Evolutionary conservation across 2,888 invertebrate species (phyloP).

Genomic region (Drosophila dives): DNA sequence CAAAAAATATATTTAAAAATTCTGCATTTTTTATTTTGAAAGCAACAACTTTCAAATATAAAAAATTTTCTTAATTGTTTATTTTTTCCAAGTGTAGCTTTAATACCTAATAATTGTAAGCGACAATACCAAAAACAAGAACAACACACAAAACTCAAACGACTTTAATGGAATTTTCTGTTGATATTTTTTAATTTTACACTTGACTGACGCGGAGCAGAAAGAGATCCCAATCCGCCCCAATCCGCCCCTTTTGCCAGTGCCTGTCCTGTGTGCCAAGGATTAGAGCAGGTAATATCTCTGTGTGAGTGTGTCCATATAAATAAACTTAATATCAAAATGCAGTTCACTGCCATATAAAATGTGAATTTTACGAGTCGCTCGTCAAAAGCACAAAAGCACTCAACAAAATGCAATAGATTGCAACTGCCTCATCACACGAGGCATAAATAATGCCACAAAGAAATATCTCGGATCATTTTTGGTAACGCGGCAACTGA

Average conservation of each 20-base stretch:
- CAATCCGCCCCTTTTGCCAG: neutral
- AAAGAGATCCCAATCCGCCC: conserved; percentile 1
- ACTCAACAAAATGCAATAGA: conserved; percentile 29
- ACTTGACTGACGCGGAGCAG: conserved; percentile 66
- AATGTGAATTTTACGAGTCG: conserved; percentile 19
- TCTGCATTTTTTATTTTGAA: neutral
- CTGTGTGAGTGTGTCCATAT: conserved; percentile 18
- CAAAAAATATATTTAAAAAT: neutral
- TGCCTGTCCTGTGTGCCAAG: conserved; percentile 12
- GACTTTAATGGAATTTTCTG: conserved; percentile 74
- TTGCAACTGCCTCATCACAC: conserved; percentile 1
- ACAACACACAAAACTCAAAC: conserved; percentile 26
- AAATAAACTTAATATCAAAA: conserved; percentile 40
- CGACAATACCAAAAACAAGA: conserved; percentile 6
- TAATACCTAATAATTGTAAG: conserved; percentile 48
- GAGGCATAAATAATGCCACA: neutral
- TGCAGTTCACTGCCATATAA: conserved; percentile 34
- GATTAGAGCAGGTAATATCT: conserved; percentile 43
- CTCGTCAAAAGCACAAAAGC: conserved; percentile 23
- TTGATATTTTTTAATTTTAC: conserved; percentile 82
- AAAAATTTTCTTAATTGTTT: neutral
- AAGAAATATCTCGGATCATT: neutral
- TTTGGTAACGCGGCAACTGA: neutral
- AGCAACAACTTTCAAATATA: neutral
- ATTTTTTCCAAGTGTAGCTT: neutral